phyloP scores from a whole-genome alignment of 2,113 vertebrate species.

The Osmerus mordax region DNA sequence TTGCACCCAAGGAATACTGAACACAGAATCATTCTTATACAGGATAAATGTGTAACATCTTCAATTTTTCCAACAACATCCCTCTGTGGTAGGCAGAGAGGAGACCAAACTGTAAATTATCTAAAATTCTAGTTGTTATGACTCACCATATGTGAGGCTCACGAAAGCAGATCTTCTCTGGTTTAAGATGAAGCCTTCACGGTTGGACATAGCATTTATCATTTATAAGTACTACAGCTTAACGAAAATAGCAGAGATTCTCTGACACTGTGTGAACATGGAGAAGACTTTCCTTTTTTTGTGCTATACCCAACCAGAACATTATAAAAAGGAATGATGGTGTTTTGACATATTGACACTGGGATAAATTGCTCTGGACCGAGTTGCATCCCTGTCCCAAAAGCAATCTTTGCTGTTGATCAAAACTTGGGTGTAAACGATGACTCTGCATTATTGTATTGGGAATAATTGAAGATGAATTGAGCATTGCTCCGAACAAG shows the following conservation, averaged over 20 bases:
- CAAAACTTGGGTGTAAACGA: slow-evolving; percentile 60
- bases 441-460: slow-evolving; percentile 55
- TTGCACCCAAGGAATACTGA: no score
- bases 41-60: no score
- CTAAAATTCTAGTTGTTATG: slow-evolving; percentile 2
- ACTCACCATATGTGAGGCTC: slow-evolving; percentile 3
- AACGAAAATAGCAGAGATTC: slow-evolving; percentile 30
- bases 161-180: slow-evolving; percentile 38
- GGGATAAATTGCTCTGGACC: slow-evolving; percentile 68
- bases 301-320: slow-evolving; percentile 51
- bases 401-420: slow-evolving; percentile 65
- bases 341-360: slow-evolving; percentile 67
- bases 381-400: slow-evolving; percentile 67
- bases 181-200: slow-evolving; percentile 21
- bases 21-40: no score
- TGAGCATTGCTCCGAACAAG: slow-evolving; percentile 2
- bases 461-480: slow-evolving; percentile 62
- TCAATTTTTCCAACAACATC: not conserved
- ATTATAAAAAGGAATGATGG: slow-evolving; percentile 63
- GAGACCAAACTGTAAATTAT: slow-evolving; percentile 26
- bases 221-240: slow-evolving; percentile 44
- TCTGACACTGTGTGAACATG: slow-evolving; percentile 28
- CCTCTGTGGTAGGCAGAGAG: slow-evolving; percentile 22
- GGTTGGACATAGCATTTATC: slow-evolving; percentile 36
- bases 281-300: not conserved